A percentile compares a stretch with the other conserved stretches of the same genome.
Evolutionary conservation across 2,888 invertebrate genomes (phyloP).

Genomic region (Tachina fera): DNA sequence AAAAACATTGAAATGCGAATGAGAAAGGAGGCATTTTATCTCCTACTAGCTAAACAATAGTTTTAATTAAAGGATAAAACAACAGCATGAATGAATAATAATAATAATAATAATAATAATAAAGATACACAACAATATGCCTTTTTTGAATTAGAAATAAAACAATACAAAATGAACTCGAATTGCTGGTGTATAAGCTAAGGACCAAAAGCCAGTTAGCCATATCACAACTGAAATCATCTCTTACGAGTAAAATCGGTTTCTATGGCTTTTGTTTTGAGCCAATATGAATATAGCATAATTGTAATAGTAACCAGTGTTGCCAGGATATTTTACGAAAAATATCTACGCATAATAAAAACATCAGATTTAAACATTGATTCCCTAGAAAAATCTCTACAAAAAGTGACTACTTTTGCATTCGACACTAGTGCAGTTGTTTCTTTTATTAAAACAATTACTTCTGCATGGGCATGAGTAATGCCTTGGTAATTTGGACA

Average conservation of each 20-base stretch:
- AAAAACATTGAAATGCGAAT: slow-evolving; percentile 4
- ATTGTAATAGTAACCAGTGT: background rate
- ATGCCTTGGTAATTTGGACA: too few species aligned
- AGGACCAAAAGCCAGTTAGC: slow-evolving; percentile 62
- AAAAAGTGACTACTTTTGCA: too few species aligned
- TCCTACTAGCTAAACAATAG: slow-evolving; percentile 46
- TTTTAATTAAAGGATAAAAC: slow-evolving; percentile 60
- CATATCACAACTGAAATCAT: slow-evolving; percentile 63
- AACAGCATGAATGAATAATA: slow-evolving; percentile 36
- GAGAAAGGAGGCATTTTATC: background rate
- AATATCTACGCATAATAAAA: too few species aligned
- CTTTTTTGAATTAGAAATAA: slow-evolving; percentile 46
- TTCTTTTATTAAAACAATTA: too few species aligned
- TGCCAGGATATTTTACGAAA: too few species aligned
- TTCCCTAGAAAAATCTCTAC: too few species aligned
- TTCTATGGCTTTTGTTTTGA: slow-evolving; percentile 58
- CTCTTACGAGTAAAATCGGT: slow-evolving; percentile 46
- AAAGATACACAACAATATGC: slow-evolving; percentile 55
- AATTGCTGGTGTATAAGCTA: slow-evolving; percentile 37
- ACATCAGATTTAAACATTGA: too few species aligned
- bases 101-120: slow-evolving; percentile 19
- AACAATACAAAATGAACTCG: slow-evolving; percentile 56
- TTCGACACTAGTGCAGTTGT: too few species aligned
- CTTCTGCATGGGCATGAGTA: too few species aligned
- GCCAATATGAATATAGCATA: slow-evolving; percentile 25